Conservation (phyloP, 2,113 vertebrate species). For the Fukomys damarensis region DNA sequence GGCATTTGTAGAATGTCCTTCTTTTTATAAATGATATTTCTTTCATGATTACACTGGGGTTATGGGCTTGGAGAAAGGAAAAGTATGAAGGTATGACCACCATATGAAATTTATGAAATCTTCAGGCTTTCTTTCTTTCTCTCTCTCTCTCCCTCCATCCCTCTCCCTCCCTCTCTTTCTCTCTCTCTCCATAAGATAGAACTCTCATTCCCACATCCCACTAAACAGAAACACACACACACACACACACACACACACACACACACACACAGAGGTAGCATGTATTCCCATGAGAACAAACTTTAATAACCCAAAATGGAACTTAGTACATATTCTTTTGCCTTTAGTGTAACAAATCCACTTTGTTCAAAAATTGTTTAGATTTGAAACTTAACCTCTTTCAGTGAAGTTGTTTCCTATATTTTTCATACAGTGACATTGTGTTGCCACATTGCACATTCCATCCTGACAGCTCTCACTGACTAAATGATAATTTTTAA, state of each 20-base stretch:
- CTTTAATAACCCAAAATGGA: background rate
- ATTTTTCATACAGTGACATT: slow-evolving; percentile 35
- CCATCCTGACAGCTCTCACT: background rate
- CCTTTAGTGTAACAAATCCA: background rate
- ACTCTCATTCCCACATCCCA: background rate
- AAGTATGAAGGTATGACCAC: background rate
- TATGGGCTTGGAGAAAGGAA: background rate
- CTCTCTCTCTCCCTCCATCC: no score
- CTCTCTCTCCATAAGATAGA: background rate
- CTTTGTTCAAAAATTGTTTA: slow-evolving; percentile 39
- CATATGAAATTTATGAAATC: background rate
- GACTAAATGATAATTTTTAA: slow-evolving; percentile 46
- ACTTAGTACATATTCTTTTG: background rate
- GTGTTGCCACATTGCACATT: slow-evolving; percentile 31
- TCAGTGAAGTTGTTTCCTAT: slow-evolving; percentile 47
- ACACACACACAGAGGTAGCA: background rate
- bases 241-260: no score
- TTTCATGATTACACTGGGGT: background rate
- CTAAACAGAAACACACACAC: no score
- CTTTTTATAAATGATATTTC: background rate
- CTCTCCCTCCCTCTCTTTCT: no score
- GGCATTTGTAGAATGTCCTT: background rate
- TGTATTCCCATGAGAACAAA: background rate
- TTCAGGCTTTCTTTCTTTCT: no score
- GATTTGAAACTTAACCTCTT: background rate